Evolutionary conservation across 2,113 vertebrate genomes (phyloP).

Genomic region (Malurus alboscapulatus): DNA sequence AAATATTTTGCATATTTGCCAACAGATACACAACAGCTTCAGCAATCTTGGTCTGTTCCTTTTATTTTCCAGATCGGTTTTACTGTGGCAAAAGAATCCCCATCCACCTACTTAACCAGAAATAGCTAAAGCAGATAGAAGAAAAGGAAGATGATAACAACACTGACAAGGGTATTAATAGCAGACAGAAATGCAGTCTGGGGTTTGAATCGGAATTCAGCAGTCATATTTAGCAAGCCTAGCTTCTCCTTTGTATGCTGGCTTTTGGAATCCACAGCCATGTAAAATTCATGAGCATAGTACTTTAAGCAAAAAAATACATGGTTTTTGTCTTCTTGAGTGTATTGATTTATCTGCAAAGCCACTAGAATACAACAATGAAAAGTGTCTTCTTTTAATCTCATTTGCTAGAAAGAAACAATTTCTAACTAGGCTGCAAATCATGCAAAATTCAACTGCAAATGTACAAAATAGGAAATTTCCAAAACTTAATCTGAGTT

Average conservation of each 20-base stretch:
- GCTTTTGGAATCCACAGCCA: constrained; percentile 7
- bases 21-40: not conserved
- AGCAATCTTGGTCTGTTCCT: not conserved
- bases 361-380: not conserved
- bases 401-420: not conserved
- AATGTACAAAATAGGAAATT: not conserved
- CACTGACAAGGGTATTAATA: not conserved
- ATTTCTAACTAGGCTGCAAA: not conserved
- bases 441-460: not conserved
- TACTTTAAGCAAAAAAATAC: not conserved
- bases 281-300: constrained; percentile 46
- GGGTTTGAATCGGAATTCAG: constrained; percentile 26
- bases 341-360: not conserved
- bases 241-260: not conserved
- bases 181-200: not conserved
- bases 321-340: not conserved
- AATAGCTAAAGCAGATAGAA: not conserved
- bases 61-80: not conserved
- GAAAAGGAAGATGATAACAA: constrained; percentile 3
- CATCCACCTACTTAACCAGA: not conserved
- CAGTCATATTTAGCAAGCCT: not conserved
- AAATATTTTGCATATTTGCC: not conserved
- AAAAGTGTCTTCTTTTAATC: not conserved
- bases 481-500: not conserved
- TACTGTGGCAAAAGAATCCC: constrained; percentile 1